Percentiles rank a stretch among this genome's conserved stretches.
Evolutionary conservation across 2,113 vertebrate species (phyloP).

Genomic region (Lampris incognitus): DNA sequence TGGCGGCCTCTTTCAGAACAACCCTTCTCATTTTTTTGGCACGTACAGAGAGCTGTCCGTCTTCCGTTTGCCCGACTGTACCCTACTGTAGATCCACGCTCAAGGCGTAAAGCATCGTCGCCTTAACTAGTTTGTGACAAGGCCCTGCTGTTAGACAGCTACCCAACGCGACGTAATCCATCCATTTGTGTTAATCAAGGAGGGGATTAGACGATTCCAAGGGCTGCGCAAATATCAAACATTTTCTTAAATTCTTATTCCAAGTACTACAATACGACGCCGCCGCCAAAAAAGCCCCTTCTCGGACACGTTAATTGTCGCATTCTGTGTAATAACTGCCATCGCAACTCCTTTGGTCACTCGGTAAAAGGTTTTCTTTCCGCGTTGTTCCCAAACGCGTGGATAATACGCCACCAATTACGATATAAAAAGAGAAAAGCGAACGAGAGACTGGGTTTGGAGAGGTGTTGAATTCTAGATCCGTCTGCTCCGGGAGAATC

Average conservation of each 20-base stretch:
- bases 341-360: background rate
- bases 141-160: slow-evolving; percentile 31
- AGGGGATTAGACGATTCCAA: slow-evolving; percentile 57
- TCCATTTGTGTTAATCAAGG: slow-evolving; percentile 45
- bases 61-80: too few relatives aligned
- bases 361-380: background rate
- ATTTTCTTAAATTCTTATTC: slow-evolving; percentile 18
- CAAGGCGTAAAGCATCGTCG: slow-evolving; percentile 20
- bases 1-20: slow-evolving; percentile 72
- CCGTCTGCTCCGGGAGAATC: slow-evolving; percentile 32
- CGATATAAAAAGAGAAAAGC: accelerated
- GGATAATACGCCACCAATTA: slow-evolving; percentile 10
- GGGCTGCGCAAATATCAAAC: slow-evolving; percentile 35
- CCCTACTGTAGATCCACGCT: background rate
- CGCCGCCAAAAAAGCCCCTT: background rate
- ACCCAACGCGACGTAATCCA: slow-evolving; percentile 35
- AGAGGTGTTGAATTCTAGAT: slow-evolving; percentile 2
- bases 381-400: background rate
- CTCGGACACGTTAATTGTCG: background rate
- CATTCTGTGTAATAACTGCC: slow-evolving; percentile 33
- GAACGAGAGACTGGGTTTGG: background rate
- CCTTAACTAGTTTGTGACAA: background rate
- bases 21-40: slow-evolving; percentile 64
- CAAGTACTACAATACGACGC: background rate
- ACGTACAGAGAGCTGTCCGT: background rate